These are phyloP conservation scores for Lepisosteus osseus DNA, from an alignment of 2,113 vertebrate species.

Conservation along the genomic window DNA sequence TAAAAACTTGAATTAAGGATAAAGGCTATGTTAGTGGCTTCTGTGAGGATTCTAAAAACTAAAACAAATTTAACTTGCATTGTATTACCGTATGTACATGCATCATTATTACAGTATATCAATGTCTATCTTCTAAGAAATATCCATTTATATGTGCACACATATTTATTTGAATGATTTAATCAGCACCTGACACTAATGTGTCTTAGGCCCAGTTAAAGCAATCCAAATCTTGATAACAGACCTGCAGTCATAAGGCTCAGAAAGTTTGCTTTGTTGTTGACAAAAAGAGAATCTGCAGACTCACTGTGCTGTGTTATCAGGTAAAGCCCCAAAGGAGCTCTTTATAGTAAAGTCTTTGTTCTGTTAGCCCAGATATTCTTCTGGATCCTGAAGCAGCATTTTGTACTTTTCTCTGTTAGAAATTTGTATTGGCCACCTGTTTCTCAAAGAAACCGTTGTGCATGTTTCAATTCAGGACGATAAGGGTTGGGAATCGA, in stretches of 20 bases:
- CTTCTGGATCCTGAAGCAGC: constrained; percentile 9
- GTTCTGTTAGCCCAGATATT: constrained; percentile 38
- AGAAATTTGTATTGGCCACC: constrained; percentile 15
- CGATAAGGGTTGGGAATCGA: too few relatives aligned
- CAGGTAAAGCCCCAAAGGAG: constrained; percentile 31
- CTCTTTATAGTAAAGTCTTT: constrained; percentile 39
- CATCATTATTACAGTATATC: too few relatives aligned
- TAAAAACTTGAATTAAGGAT: too few relatives aligned
- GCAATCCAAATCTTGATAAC: constrained; percentile 42
- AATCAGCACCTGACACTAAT: too few relatives aligned
- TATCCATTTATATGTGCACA: too few relatives aligned
- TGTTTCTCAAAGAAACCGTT: constrained; percentile 1
- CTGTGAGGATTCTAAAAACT: too few relatives aligned
- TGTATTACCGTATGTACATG: too few relatives aligned
- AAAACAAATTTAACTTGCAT: too few relatives aligned
- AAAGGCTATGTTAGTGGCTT: too few relatives aligned
- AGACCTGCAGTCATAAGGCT: constrained; percentile 19
- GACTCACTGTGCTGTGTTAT: constrained; percentile 35
- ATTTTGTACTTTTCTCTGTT: constrained; percentile 1
- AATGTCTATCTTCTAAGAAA: too few relatives aligned
- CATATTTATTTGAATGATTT: too few relatives aligned
- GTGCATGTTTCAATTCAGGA: neutral
- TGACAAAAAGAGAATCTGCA: constrained; percentile 42
- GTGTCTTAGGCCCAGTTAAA: constrained; percentile 16
- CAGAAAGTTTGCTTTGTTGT: constrained; percentile 45